Conservation (phyloP, 2,888 invertebrate species). For the Cepaea hortensis region DNA sequence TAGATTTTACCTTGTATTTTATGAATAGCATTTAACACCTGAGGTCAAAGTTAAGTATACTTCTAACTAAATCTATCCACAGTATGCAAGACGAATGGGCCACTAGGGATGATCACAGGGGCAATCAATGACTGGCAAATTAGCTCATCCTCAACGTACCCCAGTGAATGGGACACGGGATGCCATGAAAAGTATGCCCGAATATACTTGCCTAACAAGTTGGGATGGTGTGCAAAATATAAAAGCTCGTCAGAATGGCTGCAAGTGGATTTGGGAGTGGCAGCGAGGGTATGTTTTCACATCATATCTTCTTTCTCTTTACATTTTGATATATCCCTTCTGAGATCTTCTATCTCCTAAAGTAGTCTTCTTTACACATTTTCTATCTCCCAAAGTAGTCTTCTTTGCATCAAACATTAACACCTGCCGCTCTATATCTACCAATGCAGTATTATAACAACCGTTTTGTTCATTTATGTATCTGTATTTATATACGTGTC, state of each 20-base stretch:
- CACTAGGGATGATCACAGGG: slow-evolving; percentile 78
- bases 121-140: slow-evolving; percentile 79
- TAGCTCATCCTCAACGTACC: slow-evolving; percentile 78
- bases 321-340: not conserved
- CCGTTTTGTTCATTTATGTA: too few relatives aligned
- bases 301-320: not conserved
- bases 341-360: not conserved
- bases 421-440: too few relatives aligned
- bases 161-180: slow-evolving; percentile 74
- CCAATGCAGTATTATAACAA: too few relatives aligned
- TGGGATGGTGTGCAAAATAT: slow-evolving; percentile 79
- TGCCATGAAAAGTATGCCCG: slow-evolving; percentile 78
- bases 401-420: too few relatives aligned
- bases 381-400: too few relatives aligned
- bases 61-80: slow-evolving; percentile 47
- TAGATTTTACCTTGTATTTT: too few relatives aligned
- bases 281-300: slow-evolving; percentile 75
- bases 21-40: too few relatives aligned
- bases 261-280: slow-evolving; percentile 78
- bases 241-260: slow-evolving; percentile 78
- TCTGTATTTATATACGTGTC: too few relatives aligned
- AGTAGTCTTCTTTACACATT: too few relatives aligned
- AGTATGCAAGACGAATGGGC: slow-evolving; percentile 71
- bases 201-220: slow-evolving; percentile 76
- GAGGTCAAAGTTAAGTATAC: not conserved